A percentile compares a stretch with the other conserved stretches of the same genome.
Conservation (phyloP, 2,113 vertebrate species). For the Corythornis cristatus region DNA sequence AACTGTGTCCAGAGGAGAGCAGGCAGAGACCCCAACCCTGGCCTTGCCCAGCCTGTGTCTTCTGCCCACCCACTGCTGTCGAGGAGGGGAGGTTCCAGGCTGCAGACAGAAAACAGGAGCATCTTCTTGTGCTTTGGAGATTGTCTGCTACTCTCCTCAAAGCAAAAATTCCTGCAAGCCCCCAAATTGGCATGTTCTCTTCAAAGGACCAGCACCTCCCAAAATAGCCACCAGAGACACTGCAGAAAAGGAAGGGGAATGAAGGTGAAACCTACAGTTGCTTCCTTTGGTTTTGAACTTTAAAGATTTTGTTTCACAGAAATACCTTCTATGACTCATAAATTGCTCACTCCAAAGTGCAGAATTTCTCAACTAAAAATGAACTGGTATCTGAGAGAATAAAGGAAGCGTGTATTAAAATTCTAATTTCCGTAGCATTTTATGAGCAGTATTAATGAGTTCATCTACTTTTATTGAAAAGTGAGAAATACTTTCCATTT, state of each 20-base stretch:
- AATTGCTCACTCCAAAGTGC: not conserved
- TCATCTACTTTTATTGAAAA: not conserved
- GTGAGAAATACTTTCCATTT: not conserved
- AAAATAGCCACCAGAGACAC: not conserved
- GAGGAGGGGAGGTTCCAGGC: too few species aligned
- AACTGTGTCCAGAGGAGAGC: not conserved
- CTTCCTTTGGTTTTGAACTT: not conserved
- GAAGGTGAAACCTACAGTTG: not conserved
- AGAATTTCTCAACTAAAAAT: not conserved
- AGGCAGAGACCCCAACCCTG: too few species aligned
- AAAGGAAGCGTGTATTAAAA: not conserved
- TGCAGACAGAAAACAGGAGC: not conserved
- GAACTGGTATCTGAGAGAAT: not conserved
- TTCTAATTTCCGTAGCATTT: not conserved
- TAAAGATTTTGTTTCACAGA: not conserved
- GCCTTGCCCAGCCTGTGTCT: too few species aligned
- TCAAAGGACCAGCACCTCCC: not conserved
- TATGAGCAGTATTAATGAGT: not conserved
- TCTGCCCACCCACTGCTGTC: too few species aligned
- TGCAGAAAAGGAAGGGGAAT: not conserved
- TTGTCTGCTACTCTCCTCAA: not conserved
- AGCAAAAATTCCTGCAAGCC: not conserved
- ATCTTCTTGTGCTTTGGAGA: not conserved
- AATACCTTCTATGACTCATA: not conserved
- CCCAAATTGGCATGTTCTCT: not conserved